These are phyloP conservation scores for Sternotherus odoratus DNA, from an alignment of 2,797 vertebrate genomes.

Conservation along the genomic window DNA sequence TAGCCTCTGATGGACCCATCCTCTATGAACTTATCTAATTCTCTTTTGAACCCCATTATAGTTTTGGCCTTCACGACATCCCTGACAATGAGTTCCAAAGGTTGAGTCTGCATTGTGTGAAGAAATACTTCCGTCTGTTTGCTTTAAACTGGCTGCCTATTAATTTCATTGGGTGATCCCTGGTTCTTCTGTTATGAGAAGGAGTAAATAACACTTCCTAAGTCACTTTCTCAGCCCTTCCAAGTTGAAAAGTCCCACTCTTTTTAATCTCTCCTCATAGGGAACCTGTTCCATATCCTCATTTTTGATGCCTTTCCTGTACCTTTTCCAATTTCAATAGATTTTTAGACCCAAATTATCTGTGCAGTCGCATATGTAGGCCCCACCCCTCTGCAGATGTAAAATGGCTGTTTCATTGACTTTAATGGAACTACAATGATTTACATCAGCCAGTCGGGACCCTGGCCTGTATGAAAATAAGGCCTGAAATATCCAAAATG, in stretches of 20 bases:
- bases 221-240: not conserved
- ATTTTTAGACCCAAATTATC: not conserved
- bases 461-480: not conserved
- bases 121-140: not conserved
- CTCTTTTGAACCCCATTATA: not conserved
- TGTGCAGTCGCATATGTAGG: not conserved
- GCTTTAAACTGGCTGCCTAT: not conserved
- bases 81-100: not conserved
- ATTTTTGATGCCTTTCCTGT: not conserved
- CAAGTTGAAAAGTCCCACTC: not conserved
- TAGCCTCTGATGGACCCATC: not conserved
- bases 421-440: not conserved
- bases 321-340: not conserved
- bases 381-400: not conserved
- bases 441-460: not conserved
- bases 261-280: not conserved
- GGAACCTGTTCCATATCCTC: not conserved
- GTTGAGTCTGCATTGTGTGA: not conserved
- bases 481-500: not conserved
- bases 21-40: not conserved
- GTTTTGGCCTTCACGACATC: not conserved
- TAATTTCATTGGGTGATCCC: not conserved
- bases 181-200: not conserved
- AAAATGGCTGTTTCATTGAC: not conserved
- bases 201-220: not conserved